These are phyloP conservation scores for Syngnathus floridae DNA, from an alignment of 2,113 vertebrate genomes.

Conservation along the genomic window DNA sequence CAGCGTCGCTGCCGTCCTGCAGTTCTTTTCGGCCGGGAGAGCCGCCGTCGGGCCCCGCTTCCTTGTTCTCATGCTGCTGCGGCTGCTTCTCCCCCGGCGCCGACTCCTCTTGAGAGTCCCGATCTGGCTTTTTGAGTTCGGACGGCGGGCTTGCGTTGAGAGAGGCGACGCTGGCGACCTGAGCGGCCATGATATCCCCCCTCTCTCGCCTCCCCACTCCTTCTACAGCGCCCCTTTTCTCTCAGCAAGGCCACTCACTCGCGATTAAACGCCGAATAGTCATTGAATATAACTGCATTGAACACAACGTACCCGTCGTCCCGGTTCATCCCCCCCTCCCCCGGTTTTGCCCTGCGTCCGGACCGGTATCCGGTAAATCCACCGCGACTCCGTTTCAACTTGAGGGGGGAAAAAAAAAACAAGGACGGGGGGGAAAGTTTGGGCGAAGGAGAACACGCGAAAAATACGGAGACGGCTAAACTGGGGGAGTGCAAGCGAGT, in stretches of 20 bases:
- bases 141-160: conserved; percentile 84
- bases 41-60: conserved; percentile 72
- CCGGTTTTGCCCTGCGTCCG: conserved; percentile 69
- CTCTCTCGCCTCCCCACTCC: conserved; percentile 64
- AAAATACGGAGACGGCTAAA: conserved; percentile 61
- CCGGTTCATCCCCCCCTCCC: conserved; percentile 74
- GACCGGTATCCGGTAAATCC: conserved; percentile 76
- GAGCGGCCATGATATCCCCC: conserved; percentile 92
- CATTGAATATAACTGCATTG: conserved; percentile 72
- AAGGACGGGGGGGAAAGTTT: conserved; percentile 61
- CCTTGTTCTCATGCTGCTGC: conserved; percentile 67
- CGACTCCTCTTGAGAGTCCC: conserved; percentile 82
- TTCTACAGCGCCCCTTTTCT: conserved; percentile 62
- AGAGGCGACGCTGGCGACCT: conserved; percentile 90
- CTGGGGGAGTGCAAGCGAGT: conserved; percentile 50
- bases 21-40: conserved; percentile 83
- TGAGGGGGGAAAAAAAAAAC: conserved; percentile 34
- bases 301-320: conserved; percentile 69
- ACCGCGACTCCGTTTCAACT: conserved; percentile 66
- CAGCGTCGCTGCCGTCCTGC: conserved; percentile 85
- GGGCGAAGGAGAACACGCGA: conserved; percentile 58
- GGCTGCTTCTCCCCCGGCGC: conserved; percentile 76
- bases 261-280: conserved; percentile 63
- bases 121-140: conserved; percentile 92
- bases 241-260: conserved; percentile 70